A percentile compares a stretch with the other conserved stretches of the same genome.
These are phyloP conservation scores for Tenthredo livida DNA, from an alignment of 2,888 invertebrate genomes.

Conservation along the genomic window DNA sequence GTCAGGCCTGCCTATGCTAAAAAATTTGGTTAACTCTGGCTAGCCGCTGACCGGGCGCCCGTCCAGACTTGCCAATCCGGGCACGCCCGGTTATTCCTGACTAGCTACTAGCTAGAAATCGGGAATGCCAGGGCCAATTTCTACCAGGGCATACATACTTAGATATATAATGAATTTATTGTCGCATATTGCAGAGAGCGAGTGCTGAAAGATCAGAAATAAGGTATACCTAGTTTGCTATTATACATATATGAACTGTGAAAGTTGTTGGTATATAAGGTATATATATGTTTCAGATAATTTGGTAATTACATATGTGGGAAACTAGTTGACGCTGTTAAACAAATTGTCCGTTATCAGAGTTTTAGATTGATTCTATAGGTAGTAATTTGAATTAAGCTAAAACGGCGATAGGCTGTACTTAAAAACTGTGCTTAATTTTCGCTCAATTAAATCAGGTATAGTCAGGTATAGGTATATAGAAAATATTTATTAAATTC, in stretches of 20 bases:
- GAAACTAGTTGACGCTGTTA: slow-evolving; percentile 18
- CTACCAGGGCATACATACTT: too few species aligned
- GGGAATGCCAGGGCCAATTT: too few species aligned
- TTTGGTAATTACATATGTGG: slow-evolving; percentile 18
- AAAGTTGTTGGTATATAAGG: neutral
- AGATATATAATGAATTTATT: neutral
- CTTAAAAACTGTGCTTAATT: slow-evolving; percentile 13
- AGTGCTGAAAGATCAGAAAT: neutral
- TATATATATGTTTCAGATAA: slow-evolving; percentile 22
- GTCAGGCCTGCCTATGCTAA: too few species aligned
- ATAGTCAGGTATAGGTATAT: neutral
- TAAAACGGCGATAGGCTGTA: slow-evolving; percentile 7
- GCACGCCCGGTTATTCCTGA: too few species aligned
- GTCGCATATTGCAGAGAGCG: neutral
- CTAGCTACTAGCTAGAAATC: too few species aligned
- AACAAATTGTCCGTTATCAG: slow-evolving; percentile 39
- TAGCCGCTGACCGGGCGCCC: too few species aligned
- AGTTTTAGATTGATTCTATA: slow-evolving; percentile 44
- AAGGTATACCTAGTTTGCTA: neutral
- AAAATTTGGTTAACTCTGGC: too few species aligned
- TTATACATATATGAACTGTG: neutral
- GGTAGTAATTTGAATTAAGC: slow-evolving; percentile 46
- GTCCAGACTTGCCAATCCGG: too few species aligned
- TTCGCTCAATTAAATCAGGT: slow-evolving; percentile 16
- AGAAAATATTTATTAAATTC: neutral